A percentile compares a stretch with the other conserved stretches of the same genome.
Conservation (phyloP, 2,888 invertebrate species). For the Habroteleia sp. region DNA sequence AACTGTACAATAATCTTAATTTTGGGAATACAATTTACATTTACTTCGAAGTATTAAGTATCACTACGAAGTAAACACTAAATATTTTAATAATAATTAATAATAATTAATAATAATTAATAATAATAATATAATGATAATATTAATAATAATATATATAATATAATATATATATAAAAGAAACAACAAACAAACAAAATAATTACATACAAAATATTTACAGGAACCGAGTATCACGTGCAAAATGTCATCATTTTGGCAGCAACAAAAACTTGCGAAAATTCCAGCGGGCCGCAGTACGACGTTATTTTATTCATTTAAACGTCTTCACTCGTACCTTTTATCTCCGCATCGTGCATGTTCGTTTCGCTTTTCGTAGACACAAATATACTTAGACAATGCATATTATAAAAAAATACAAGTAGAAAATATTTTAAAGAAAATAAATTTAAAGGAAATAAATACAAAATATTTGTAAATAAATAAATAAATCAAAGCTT, state of each 20-base stretch:
- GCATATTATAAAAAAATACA: no score
- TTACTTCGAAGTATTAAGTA: slow-evolving; percentile 1
- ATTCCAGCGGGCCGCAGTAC: slow-evolving; percentile 64
- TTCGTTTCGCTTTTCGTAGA: no score
- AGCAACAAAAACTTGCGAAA: slow-evolving; percentile 32
- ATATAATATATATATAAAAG: slow-evolving; percentile 41
- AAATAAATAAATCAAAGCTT: neutral
- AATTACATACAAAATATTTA: slow-evolving; percentile 67
- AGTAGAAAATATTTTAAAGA: no score
- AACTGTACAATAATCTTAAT: slow-evolving; percentile 43
- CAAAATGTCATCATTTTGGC: slow-evolving; percentile 68
- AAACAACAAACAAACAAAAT: slow-evolving; percentile 57
- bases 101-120: slow-evolving; percentile 23
- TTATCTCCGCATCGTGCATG: neutral
- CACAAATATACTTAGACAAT: no score
- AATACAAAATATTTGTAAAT: no score
- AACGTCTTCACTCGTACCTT: slow-evolving; percentile 15
- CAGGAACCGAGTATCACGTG: slow-evolving; percentile 70
- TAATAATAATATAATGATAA: slow-evolving; percentile 29
- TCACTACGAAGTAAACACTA: slow-evolving; percentile 12
- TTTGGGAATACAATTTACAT: slow-evolving; percentile 22
- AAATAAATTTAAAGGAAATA: no score
- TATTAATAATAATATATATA: no score
- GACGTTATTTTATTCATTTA: slow-evolving; percentile 51
- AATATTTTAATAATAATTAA: slow-evolving; percentile 8